Evolutionary conservation across 2,888 invertebrate genomes (phyloP).

Genomic region (Melitaea athalia): DNA sequence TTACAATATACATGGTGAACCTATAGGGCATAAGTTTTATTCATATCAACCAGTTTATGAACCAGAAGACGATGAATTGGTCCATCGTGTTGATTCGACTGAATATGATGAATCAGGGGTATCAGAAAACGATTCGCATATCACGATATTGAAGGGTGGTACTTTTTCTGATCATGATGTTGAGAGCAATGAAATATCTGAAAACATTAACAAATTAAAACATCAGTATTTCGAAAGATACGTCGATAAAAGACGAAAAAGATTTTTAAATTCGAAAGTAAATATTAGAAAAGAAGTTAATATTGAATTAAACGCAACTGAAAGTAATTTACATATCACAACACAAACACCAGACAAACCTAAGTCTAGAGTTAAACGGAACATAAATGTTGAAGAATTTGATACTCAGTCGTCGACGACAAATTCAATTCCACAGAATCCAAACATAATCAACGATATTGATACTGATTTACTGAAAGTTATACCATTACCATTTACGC

Average conservation of each 20-base stretch:
- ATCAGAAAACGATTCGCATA: conserved; percentile 57
- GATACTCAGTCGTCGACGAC: conserved; percentile 56
- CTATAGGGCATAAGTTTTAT: conserved; percentile 73
- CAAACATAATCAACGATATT: conserved; percentile 54
- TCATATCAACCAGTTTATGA: conserved; percentile 78
- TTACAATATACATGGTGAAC: conserved; percentile 75
- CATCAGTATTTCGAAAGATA: conserved; percentile 76
- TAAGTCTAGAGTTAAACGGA: conserved; percentile 61
- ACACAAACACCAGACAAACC: conserved; percentile 45
- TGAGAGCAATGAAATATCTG: conserved; percentile 49
- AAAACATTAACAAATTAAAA: conserved; percentile 68
- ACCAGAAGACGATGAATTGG: conserved; percentile 68
- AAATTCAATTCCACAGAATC: conserved; percentile 47
- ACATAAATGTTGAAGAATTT: conserved; percentile 55
- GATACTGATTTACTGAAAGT: conserved; percentile 62
- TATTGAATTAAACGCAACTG: conserved; percentile 57
- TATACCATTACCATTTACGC: conserved; percentile 56
- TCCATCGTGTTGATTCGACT: conserved; percentile 58
- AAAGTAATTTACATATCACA: conserved; percentile 50
- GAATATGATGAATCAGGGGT: conserved; percentile 64
- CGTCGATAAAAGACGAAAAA: conserved; percentile 69
- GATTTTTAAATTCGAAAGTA: conserved; percentile 61
- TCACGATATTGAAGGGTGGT: conserved; percentile 75
- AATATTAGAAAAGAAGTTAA: conserved; percentile 53
- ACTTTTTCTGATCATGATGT: conserved; percentile 60